Conservation (phyloP, 1,140 invertebrate species). For the Magallana gigas region DNA sequence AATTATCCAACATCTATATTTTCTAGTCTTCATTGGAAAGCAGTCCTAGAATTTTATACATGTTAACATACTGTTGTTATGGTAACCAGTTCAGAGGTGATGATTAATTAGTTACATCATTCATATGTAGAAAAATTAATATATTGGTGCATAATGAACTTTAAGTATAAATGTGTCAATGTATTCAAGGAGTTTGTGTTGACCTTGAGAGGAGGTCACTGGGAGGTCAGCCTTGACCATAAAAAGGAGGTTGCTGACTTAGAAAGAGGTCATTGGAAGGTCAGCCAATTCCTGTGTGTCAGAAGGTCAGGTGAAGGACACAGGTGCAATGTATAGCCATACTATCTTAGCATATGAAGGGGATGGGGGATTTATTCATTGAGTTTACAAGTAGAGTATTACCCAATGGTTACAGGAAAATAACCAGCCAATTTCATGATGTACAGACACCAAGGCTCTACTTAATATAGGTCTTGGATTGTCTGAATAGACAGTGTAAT, state of each 20-base stretch:
- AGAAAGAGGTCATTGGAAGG: background rate
- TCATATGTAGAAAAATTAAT: no score
- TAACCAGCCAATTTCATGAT: no score
- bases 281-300: background rate
- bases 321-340: constrained; percentile 23
- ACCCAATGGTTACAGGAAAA: no score
- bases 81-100: background rate
- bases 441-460: no score
- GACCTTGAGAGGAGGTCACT: no score
- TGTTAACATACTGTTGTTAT: background rate
- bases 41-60: background rate
- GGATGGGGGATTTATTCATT: background rate
- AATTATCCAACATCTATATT: background rate
- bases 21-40: constrained; percentile 17
- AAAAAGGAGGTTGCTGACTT: no score
- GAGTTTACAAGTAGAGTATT: background rate
- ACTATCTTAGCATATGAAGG: background rate
- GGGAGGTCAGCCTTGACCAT: no score
- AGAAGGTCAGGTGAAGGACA: constrained; percentile 4
- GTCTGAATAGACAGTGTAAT: no score
- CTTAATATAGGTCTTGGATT: no score
- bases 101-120: background rate
- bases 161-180: background rate
- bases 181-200: no score
- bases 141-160: constrained; percentile 3